Evolutionary conservation across 2,797 vertebrate genomes (phyloP), one percentile per base, ranked within the genome.

Genomic region (Aselliscus stoliczkanus): DNA sequence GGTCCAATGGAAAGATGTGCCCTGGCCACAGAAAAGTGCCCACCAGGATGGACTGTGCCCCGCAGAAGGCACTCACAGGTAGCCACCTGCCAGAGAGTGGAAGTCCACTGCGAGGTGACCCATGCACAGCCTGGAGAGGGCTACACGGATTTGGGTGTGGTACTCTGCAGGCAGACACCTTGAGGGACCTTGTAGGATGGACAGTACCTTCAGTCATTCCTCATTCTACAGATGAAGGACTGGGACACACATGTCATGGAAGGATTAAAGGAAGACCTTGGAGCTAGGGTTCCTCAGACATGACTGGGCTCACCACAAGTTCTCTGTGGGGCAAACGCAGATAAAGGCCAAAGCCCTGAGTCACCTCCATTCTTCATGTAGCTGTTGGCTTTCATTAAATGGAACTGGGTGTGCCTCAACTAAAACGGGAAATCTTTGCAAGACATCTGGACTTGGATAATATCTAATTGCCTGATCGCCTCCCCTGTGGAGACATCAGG

Each of bases 1-100:
- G 94, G 89, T 90, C 96, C 95, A 95, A 81, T 11, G 62, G 93
- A 90, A 92, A 92, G 92, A 89, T 25, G 7, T 96, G 83, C 90
- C 93, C 47, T 2, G 17, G 93, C 85, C 93, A 92, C 54, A 0
- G 90, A 89, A 65, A 92, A 70, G 64, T 31, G 52, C 75, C 82
- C 47, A 64, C 60, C 3, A 17, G 67, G 17, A 81, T 8, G 44
- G 37, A 77, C 44, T 1, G 4, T 87, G 90, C 75, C 62, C 56
- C 79, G 52, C 31, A 76, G 58, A 39, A 75, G 67, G 75, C 39
- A 9, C n/a, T 52, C 21, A 23, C 1, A 54, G 84, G 76, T 7
- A 47, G 31, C n/a, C 7, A 1, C 20, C 44, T 50, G 17, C 76
- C 50, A 25, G 37, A 62, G 73, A 67, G 18, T 23, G 52, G 67